Evolutionary conservation across 2,797 vertebrate genomes (phyloP), one percentile per base, ranked within the genome.

Genomic region (Paguma larvata): DNA sequence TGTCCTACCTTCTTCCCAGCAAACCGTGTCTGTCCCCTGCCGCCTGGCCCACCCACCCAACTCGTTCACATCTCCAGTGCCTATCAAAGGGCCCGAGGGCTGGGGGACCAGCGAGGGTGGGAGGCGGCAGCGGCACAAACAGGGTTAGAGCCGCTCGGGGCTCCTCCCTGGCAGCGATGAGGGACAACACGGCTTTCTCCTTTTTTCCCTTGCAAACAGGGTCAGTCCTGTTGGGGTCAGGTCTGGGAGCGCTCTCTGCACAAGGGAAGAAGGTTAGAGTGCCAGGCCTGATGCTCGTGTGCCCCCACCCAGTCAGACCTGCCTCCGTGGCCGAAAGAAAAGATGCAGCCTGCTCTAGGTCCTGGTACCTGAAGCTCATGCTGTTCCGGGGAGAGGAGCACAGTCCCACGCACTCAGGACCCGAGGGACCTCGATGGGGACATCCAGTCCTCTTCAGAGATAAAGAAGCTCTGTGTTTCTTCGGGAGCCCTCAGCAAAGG

Each of bases 211-310:
- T 85, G 13, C 67, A 73, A 96, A 75, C 25, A 65, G 2, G 3
- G 30, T 46, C 44, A 15, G n/a, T 44, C 44, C 84, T 53, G 14
- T 3, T n/a, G 75, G 41, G 32, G 46, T 77, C 44, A 65, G 70
- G n/a, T 53, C 59, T 70, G 62, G 30, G 53, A 80, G 44, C 41
- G 53, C 59, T 89, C 80, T 87, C 77, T 51, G 34, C 67, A 75
- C 34, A 44, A 32, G n/a, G 32, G 93, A 92, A 92, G 16, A 5
- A 34, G 51, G 16, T 5, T 9, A 41, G 46, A 68, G n/a, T 41
- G 21, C 56, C 56, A 34, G 48, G 14, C 34, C 70, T 11, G 1
- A 41, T 2, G 34, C 18, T 38, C 46, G 12, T 2, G 11, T 19
- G 44, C 6, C 53, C 30, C 15, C 10, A 1, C 8, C 51, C 21